Conservation (phyloP, 2,113 vertebrate genomes). For the Echinops telfairi region DNA sequence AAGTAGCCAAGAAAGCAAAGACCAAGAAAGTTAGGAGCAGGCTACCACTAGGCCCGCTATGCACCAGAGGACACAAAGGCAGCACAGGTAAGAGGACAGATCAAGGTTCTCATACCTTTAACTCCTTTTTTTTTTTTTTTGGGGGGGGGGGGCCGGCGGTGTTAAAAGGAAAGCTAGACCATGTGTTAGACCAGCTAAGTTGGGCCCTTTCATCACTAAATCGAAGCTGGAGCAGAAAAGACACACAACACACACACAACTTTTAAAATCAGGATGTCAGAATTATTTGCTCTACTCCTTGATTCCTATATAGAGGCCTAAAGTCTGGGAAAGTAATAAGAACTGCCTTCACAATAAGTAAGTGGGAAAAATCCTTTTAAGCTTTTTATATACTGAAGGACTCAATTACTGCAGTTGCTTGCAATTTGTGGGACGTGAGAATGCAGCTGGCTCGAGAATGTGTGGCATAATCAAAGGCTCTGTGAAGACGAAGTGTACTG, state of each 20-base stretch:
- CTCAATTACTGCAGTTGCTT: neutral
- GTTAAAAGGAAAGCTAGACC: neutral
- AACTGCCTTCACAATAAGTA: neutral
- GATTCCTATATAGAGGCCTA: neutral
- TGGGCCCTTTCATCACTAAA: neutral
- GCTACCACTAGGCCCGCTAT: neutral
- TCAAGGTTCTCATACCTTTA: neutral
- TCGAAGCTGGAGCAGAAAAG: neutral
- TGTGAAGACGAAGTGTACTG: neutral
- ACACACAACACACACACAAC: neutral
- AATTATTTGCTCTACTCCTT: constrained; percentile 14
- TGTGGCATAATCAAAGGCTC: neutral
- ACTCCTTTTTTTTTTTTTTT: neutral
- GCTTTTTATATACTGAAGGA: neutral
- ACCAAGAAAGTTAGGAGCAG: neutral
- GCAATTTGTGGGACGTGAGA: neutral
- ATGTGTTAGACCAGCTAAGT: neutral
- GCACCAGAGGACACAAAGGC: neutral
- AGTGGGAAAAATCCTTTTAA: neutral
- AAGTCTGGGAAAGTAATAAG: neutral
- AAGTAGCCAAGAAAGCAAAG: constrained; percentile 10
- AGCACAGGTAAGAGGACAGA: neutral
- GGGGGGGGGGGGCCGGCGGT: too few species aligned
- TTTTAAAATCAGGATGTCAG: neutral
- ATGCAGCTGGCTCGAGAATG: neutral